Conservation (phyloP, 2,113 vertebrate species). For the Platichthys flesus region DNA sequence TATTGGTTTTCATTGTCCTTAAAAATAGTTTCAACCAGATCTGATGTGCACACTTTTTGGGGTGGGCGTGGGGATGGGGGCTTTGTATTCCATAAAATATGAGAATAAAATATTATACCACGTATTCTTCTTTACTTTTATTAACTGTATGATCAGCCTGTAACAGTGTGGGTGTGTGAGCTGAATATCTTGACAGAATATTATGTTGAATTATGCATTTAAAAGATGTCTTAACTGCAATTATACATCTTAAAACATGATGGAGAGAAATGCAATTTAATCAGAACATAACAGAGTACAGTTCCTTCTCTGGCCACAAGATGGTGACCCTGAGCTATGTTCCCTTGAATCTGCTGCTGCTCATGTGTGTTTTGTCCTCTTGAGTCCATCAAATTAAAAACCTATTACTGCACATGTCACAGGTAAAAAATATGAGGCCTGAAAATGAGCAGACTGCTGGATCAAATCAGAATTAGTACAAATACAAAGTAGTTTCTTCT, state of each 20-base stretch:
- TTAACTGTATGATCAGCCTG: background rate
- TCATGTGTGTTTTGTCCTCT: background rate
- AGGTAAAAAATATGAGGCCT: slow-evolving; percentile 16
- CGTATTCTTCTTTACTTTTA: slow-evolving; percentile 12
- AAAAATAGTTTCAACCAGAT: slow-evolving; percentile 58
- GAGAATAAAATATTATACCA: slow-evolving; percentile 81
- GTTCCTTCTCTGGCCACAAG: slow-evolving; percentile 24
- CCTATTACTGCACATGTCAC: slow-evolving; percentile 16
- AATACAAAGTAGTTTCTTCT: no score
- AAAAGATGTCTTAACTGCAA: background rate
- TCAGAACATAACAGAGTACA: background rate
- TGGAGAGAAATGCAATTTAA: background rate
- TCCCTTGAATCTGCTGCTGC: background rate
- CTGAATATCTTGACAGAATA: no score
- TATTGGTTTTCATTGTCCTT: slow-evolving; percentile 34
- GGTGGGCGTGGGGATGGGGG: slow-evolving; percentile 23
- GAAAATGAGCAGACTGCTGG: slow-evolving; percentile 6
- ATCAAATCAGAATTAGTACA: slow-evolving; percentile 1
- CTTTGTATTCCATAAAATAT: slow-evolving; percentile 83
- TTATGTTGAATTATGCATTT: no score
- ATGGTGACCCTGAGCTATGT: slow-evolving; percentile 20
- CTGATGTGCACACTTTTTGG: slow-evolving; percentile 61
- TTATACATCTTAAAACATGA: background rate
- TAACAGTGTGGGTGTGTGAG: background rate
- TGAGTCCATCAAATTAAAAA: slow-evolving; percentile 33